Conservation (phyloP, 1,140 invertebrate species). For the Drosophila leontia region DNA sequence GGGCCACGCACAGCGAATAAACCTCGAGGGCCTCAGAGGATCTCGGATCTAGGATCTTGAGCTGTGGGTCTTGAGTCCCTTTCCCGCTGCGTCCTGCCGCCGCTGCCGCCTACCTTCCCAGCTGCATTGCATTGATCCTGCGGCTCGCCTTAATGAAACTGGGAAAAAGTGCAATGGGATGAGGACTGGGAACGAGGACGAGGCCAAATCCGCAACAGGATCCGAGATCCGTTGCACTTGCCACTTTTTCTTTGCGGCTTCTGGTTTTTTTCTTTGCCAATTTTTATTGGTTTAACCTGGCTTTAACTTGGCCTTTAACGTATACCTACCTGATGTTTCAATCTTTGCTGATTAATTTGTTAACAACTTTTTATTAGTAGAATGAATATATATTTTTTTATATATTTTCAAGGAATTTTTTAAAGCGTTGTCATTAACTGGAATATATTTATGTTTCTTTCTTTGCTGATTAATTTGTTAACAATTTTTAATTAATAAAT, state of each 20-base stretch:
- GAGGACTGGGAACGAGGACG: background rate
- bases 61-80: background rate
- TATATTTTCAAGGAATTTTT: too few relatives aligned
- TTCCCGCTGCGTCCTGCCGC: slow-evolving; percentile 13
- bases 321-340: background rate
- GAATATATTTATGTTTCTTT: too few relatives aligned
- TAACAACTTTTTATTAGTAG: background rate
- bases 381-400: too few relatives aligned
- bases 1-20: slow-evolving; percentile 60
- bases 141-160: slow-evolving; percentile 64
- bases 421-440: too few relatives aligned
- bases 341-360: slow-evolving; percentile 2
- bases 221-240: slow-evolving; percentile 28
- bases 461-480: too few relatives aligned
- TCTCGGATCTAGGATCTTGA: background rate
- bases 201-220: slow-evolving; percentile 11
- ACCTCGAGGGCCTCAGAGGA: slow-evolving; percentile 12
- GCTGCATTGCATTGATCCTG: slow-evolving; percentile 62
- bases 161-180: slow-evolving; percentile 34
- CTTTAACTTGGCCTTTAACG: background rate
- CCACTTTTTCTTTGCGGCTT: slow-evolving; percentile 28
- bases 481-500: too few relatives aligned
- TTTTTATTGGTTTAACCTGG: slow-evolving; percentile 35
- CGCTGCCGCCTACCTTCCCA: slow-evolving; percentile 9
- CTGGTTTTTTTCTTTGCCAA: slow-evolving; percentile 11